Evolutionary conservation across 2,113 vertebrate genomes (phyloP).

Genomic region (Solea senegalensis): DNA sequence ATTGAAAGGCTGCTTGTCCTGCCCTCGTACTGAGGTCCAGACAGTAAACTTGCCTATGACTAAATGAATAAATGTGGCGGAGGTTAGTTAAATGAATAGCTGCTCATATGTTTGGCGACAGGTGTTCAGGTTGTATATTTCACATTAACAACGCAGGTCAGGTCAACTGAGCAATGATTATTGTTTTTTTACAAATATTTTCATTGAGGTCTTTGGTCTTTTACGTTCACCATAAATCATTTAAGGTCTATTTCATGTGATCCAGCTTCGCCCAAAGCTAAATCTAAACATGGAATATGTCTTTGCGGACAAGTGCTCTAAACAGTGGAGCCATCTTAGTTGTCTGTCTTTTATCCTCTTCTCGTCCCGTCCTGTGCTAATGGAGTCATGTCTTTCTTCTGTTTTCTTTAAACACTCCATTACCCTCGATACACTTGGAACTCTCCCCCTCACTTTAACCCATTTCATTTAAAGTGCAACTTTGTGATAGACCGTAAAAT

Average conservation of each 20-base stretch:
- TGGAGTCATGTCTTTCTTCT: conserved; percentile 7
- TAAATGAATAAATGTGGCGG: too few species aligned
- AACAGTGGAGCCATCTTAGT: conserved; percentile 22
- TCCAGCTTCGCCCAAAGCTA: conserved; percentile 4
- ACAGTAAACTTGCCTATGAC: too few species aligned
- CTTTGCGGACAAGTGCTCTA: conserved; percentile 34
- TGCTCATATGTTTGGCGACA: too few species aligned
- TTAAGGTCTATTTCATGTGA: background rate
- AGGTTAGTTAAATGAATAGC: too few species aligned
- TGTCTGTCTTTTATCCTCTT: conserved; percentile 18
- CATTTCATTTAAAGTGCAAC: conserved; percentile 3
- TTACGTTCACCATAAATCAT: background rate
- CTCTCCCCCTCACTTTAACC: background rate
- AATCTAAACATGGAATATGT: conserved; percentile 11
- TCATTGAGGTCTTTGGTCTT: background rate
- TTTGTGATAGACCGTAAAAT: background rate
- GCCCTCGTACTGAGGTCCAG: too few species aligned
- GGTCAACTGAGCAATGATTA: too few species aligned
- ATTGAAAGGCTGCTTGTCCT: too few species aligned
- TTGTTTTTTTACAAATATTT: background rate
- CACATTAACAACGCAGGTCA: too few species aligned
- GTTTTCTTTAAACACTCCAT: conserved; percentile 24
- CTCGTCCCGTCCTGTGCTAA: conserved; percentile 5
- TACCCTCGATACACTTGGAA: conserved; percentile 9
- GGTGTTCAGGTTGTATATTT: too few species aligned